Base-by-base conservation (phyloP, 2,113 vertebrate genomes). In the Parotia lawesii region DNA sequence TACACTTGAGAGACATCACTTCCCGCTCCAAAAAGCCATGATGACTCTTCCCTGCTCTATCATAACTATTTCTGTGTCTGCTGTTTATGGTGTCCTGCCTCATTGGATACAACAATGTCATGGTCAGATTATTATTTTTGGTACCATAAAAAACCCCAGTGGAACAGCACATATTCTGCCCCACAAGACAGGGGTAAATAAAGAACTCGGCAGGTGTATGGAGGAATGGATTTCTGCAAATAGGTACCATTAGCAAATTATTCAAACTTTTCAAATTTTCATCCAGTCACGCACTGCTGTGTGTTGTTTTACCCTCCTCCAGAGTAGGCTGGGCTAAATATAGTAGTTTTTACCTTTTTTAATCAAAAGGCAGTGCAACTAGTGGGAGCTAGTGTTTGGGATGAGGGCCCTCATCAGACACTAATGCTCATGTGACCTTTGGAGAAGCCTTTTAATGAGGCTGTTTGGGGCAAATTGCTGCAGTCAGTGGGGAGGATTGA, bases 241-340 rank as follows among this genome's bases (percentile, higher is more conserved):
- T 54, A 64, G n/a, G 40, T 48, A 19, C 19, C 40, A 25, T 35
- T 47, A 75, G 71, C 9, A 76, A 61, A 75, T 57, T 15, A 85
- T 64, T 71, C 53, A 64, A 53, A 65, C n/a, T 57, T 48, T 23
- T 61, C 38, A 24, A 21, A 38, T 38, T n/a, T 25, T 42, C 45
- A 37, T 77, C 24, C 7, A 10, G 65, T 69, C 35, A 40, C 0
- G 0, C 38, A 44, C 22, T 23, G 56, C 16, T 57, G 42, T 0
- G 0, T 25, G 5, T 86, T 25, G 22, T 69, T 56, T 47, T 48
- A 42, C 37, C 35, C 44, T 73, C 37, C 47, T 66, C n/a, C n/a
- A 24, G 53, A 93, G 76, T 0, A 85, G 45, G 42, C 54, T 62
- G 65, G 18, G 37, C 28, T 80, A 73, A 87, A 72, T 78, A 28